phyloP scores from a whole-genome alignment of 2,797 vertebrate genomes.

The Notamacropus eugenii region DNA sequence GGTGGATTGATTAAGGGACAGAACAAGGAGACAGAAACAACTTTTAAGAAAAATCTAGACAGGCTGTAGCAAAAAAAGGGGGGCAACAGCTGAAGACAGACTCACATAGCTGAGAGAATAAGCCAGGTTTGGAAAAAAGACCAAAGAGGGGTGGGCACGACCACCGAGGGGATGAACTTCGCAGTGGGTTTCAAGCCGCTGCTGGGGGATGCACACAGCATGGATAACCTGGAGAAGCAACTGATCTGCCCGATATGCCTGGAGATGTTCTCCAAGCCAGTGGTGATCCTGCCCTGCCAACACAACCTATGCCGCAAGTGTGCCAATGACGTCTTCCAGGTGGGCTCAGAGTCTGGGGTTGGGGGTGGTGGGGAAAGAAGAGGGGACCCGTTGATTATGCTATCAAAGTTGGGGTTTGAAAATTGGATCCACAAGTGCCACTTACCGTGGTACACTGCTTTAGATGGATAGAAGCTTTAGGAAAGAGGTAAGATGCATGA shows the following conservation, averaged over 20 bases:
- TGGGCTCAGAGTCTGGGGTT: conserved; percentile 42
- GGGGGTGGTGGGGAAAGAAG: not conserved
- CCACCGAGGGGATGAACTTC: conserved; percentile 89
- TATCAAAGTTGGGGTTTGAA: not conserved
- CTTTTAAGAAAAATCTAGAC: conserved; percentile 45
- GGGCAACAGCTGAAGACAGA: not conserved
- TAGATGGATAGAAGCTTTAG: not conserved
- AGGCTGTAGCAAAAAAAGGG: not conserved
- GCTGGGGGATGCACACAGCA: conserved; percentile 87
- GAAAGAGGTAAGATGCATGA: not conserved
- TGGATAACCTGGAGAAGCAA: conserved; percentile 92
- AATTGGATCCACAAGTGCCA: not conserved
- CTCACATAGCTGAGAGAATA: conserved; percentile 42
- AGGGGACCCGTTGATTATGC: not conserved
- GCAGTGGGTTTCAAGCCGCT: conserved; percentile 88
- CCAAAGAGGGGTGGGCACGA: conserved; percentile 7
- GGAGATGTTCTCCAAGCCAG: conserved; percentile 90
- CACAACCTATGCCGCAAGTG: conserved; percentile 91
- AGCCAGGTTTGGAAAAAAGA: conserved; percentile 56
- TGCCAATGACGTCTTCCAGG: conserved; percentile 92
- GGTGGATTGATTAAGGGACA: conserved; percentile 3
- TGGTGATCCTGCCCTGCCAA: conserved; percentile 91
- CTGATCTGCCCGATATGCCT: conserved; percentile 90
- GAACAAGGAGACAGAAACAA: not conserved
- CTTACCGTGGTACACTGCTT: not conserved